Percentiles rank a stretch among this genome's conserved stretches.
Evolutionary conservation across 2,797 vertebrate species (phyloP).

Genomic region (Agapornis canus): DNA sequence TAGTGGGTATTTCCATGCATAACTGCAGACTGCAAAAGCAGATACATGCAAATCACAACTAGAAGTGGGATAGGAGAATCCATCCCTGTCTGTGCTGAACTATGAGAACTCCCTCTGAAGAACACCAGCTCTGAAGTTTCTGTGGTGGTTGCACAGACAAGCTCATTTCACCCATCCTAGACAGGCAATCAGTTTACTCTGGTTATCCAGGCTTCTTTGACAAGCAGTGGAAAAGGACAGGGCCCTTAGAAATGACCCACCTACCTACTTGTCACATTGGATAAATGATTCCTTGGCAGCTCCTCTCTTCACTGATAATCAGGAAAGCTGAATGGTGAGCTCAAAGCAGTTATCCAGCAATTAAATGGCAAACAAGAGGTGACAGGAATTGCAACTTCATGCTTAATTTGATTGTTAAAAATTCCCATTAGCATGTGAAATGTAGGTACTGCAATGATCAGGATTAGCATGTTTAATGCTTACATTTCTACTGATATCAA

Average conservation of each 20-base stretch:
- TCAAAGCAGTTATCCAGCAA: constrained; percentile 9
- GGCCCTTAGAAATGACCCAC: neutral
- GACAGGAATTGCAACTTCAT: constrained; percentile 36
- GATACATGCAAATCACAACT: neutral
- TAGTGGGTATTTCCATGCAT: neutral
- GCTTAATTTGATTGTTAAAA: constrained; percentile 22
- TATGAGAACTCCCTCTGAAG: neutral
- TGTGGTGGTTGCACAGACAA: neutral
- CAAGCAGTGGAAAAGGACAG: neutral
- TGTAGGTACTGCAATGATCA: neutral
- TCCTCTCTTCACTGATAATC: constrained; percentile 23
- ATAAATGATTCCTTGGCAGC: neutral
- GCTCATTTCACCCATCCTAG: neutral
- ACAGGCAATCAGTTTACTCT: neutral
- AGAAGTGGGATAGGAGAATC: neutral
- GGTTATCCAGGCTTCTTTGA: neutral
- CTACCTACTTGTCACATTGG: neutral
- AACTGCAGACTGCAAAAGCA: neutral
- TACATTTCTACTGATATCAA: neutral
- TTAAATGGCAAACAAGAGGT: constrained; percentile 44
- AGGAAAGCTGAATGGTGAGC: constrained; percentile 6
- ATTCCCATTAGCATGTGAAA: constrained; percentile 37
- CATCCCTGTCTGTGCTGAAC: neutral
- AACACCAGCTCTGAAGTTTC: neutral
- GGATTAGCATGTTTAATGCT: constrained; percentile 17